These are phyloP conservation scores for Willowsia nigromaculata DNA, from an alignment of 2,888 invertebrate species.

Conservation along the genomic window DNA sequence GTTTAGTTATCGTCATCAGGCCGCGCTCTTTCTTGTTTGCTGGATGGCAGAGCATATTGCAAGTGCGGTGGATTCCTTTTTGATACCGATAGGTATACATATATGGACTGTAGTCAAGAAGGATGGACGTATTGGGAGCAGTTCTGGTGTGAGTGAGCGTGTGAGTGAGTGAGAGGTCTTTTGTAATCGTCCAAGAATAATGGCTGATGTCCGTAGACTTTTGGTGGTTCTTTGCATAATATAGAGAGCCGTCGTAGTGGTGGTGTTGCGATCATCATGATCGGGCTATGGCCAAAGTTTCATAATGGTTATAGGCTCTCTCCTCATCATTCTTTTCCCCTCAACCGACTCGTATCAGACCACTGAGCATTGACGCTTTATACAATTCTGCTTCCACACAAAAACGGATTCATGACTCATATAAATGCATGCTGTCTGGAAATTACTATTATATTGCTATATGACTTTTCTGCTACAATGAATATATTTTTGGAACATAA, in stretches of 20 bases:
- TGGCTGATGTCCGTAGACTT: slow-evolving; percentile 13
- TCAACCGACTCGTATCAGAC: too few species aligned
- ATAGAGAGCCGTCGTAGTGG: background rate
- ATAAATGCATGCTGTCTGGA: background rate
- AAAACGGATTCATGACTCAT: background rate
- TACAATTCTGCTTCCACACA: background rate
- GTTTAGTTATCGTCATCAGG: slow-evolving; percentile 36
- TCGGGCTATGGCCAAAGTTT: background rate
- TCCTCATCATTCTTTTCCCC: slow-evolving; percentile 15
- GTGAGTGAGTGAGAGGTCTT: slow-evolving; percentile 32
- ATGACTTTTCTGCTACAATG: background rate
- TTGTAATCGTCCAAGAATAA: slow-evolving; percentile 19
- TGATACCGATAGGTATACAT: background rate
- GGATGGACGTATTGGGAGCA: background rate
- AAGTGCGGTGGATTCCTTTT: background rate
- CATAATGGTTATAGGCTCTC: background rate
- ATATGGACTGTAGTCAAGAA: background rate
- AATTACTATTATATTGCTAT: too few species aligned
- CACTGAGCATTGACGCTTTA: too few species aligned
- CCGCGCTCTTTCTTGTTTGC: background rate
- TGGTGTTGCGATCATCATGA: slow-evolving; percentile 5
- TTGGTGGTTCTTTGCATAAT: slow-evolving; percentile 21
- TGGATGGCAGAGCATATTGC: background rate
- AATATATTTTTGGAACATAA: background rate
- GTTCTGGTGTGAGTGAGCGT: background rate